A percentile compares a stretch with the other conserved stretches of the same genome.
Conservation (phyloP, 1,140 invertebrate genomes). For the Gerris buenoi region DNA sequence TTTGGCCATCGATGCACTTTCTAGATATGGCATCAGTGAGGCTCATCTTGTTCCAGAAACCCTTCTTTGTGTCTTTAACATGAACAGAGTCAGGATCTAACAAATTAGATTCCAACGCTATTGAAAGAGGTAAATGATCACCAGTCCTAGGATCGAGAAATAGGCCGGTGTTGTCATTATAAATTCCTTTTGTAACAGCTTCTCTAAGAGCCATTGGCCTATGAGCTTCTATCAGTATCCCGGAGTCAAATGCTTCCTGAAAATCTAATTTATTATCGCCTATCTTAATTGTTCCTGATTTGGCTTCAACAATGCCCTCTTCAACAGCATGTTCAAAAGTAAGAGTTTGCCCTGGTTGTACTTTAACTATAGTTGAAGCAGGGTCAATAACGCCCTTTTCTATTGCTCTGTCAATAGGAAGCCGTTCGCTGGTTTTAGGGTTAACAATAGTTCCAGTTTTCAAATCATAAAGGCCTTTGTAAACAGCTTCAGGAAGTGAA, state of each 20-base stretch:
- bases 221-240: conserved; percentile 62
- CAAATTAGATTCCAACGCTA: conserved; percentile 56
- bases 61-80: conserved; percentile 62
- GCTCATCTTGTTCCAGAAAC: conserved; percentile 55
- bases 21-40: conserved; percentile 56
- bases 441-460: conserved; percentile 53
- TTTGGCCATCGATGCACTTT: conserved; percentile 45
- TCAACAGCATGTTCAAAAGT: conserved; percentile 70
- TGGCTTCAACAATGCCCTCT: conserved; percentile 58
- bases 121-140: conserved; percentile 48
- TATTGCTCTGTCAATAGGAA: conserved; percentile 59
- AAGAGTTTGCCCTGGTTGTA: conserved; percentile 49
- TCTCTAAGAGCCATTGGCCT: conserved; percentile 57
- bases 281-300: conserved; percentile 46
- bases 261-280: conserved; percentile 53
- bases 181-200: conserved; percentile 57
- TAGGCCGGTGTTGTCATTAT: conserved; percentile 63
- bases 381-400: conserved; percentile 65
- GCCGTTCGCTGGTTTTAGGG: conserved; percentile 51
- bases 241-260: conserved; percentile 68
- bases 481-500: conserved; percentile 69
- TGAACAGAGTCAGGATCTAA: conserved; percentile 70
- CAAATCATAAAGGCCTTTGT: conserved; percentile 66
- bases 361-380: conserved; percentile 56
- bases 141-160: conserved; percentile 75